Conservation (phyloP, 2,113 vertebrate genomes). For the Bucco capensis region DNA sequence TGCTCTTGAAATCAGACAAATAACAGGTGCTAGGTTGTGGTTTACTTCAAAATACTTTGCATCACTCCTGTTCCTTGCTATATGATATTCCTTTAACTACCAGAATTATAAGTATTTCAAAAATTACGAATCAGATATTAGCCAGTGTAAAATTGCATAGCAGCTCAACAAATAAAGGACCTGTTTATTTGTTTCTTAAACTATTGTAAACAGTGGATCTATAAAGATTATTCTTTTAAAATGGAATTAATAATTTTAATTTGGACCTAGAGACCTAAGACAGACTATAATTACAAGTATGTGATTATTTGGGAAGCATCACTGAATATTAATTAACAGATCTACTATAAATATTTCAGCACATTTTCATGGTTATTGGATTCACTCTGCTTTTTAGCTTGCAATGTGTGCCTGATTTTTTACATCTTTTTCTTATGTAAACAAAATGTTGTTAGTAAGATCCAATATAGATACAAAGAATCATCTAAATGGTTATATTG, state of each 20-base stretch:
- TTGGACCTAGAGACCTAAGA: neutral
- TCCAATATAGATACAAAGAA: neutral
- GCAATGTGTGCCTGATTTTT: neutral
- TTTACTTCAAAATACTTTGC: neutral
- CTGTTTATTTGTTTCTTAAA: neutral
- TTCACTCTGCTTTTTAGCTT: neutral
- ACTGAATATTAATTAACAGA: neutral
- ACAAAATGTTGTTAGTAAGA: neutral
- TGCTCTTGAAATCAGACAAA: neutral
- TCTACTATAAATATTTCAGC: neutral
- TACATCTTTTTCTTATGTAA: neutral
- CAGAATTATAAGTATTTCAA: neutral
- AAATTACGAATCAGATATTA: neutral
- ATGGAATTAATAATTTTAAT: neutral
- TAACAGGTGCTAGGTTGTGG: rapidly evolving
- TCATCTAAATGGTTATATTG: neutral
- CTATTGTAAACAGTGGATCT: neutral
- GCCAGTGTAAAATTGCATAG: neutral
- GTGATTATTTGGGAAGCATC: neutral
- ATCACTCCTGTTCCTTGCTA: neutral
- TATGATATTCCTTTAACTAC: neutral
- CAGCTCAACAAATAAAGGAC: neutral
- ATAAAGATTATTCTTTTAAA: neutral
- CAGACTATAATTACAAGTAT: neutral
- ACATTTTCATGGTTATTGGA: neutral